Evolutionary conservation across 2,888 invertebrate species (phyloP).

Genomic region (Phaedon cochleariae): DNA sequence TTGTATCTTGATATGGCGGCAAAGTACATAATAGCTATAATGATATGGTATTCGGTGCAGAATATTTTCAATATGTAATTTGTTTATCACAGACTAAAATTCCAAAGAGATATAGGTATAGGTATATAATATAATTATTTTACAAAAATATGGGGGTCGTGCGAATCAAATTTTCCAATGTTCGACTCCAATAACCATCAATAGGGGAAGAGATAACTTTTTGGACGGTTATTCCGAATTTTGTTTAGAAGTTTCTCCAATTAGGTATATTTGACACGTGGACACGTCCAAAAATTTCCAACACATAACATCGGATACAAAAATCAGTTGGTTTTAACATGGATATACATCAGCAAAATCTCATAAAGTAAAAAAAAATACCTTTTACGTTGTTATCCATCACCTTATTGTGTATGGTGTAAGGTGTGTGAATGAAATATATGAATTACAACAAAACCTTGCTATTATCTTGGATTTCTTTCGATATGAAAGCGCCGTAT

Average conservation of each 20-base stretch:
- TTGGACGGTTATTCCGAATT: no score
- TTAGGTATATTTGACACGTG: no score
- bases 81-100: conserved; percentile 1
- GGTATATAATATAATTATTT: neutral
- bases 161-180: no score
- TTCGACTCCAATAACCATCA: no score
- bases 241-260: no score
- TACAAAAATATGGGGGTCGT: no score
- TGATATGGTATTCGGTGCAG: neutral
- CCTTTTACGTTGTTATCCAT: neutral
- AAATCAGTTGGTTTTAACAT: neutral
- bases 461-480: conserved; percentile 60
- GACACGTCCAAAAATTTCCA: no score
- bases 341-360: neutral
- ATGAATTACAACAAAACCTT: conserved; percentile 57
- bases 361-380: neutral
- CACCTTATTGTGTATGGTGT: neutral
- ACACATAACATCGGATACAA: neutral
- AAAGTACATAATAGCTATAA: neutral
- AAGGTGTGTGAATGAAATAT: neutral
- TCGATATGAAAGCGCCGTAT: conserved; percentile 56
- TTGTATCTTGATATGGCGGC: neutral
- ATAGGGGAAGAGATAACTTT: no score
- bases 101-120: neutral
- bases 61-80: neutral